Base-by-base conservation (phyloP, 2,888 invertebrate genomes). In the Agrochola litura region DNA sequence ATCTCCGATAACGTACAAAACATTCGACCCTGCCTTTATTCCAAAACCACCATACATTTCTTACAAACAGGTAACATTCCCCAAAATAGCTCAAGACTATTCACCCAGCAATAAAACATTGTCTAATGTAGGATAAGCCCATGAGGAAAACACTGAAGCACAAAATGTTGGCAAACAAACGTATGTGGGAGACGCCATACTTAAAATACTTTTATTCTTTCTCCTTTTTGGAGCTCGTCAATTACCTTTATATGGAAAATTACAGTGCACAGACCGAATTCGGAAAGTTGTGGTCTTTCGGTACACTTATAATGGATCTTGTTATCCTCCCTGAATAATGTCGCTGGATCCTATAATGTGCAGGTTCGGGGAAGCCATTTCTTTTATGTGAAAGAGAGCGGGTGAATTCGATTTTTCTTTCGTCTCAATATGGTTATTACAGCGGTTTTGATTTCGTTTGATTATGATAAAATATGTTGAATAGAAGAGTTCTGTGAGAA, bases 231-330 rank as follows among this genome's bases (percentile, higher is more conserved):
- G 60, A 60, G 37, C 37, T 68, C 68, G 6, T 83, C 70, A 70
- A 71, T 77, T 74, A 74, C 72, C 56, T 58, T 82, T 58, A 58
- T 73, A 64, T 60, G 54, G 63, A 70, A 83, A 76, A 83, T 85
- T 68, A 82, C 73, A 71, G 70, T 52, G 77, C 77, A 82, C 12
- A 30, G 56, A 84, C 14, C 30, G 85, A 81, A 58, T 41, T 60
- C 14, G 16, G 14, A 60, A 67, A 68, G 70, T 64, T 73, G 56
- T 25, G 30, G 68, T 52, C 66, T 46, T 37, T 64, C 30, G 25
- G 67, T 58, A 43, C 16, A 52, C 43, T 52, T 67, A 41, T 61
- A 66, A 69, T 72, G 46, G 19, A 72, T 73, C 49, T 67, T 73
- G 54, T 76, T 83, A 85, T 66, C 52, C 14, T 10, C 41, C 6